Evolutionary conservation across 2,888 invertebrate genomes (phyloP), one percentile per base, ranked within the genome.

Genomic region (Spilosoma lubricipeda): DNA sequence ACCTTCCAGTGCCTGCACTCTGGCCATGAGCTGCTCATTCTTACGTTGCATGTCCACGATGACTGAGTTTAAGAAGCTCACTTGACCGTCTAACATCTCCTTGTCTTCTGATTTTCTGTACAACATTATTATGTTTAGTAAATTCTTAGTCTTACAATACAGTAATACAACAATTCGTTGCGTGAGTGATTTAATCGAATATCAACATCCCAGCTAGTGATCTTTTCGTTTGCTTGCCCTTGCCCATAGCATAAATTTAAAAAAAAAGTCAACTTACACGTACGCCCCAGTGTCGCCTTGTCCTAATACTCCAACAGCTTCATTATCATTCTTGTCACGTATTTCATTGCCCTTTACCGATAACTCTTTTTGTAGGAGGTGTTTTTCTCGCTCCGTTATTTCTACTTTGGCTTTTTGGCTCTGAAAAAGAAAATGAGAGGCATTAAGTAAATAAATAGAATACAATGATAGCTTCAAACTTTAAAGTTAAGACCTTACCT

Each of bases 31-130:
- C 84, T 98, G 97, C 88, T 98, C 98, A 90, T 99, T 99, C 92
- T 99, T 99, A 83, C 97, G 97, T 93, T 99, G 99, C 97, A 99
- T 98, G 89, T 99, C 99, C 45, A 98, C 99, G 86, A 99, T 99
- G 84, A 99, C 99, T 15, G 99, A 98, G 95, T 99, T 99, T 48
- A 99, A 96, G 94, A 99, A 99, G 85, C 98, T 97, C 74, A 98
- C 97, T 94, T 98, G 98, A 18, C 97, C 96, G 81, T 97, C 97
- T 70, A 97, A 95, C 82, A 96, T 96, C 74, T 97, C 96, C 83
- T 97, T 96, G 70, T 97, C 97, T 85, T 97, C 97, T 71, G 95
- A 85, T n/a, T 82, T 78, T 76, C 94, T 94, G 82, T 27, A 77
- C 78, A 71, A 33, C 30, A 20, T 39, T 59, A 11, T 15, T 11